These are phyloP conservation scores for Atherinosoma microstoma DNA, from an alignment of 2,797 vertebrate species.

Conservation along the genomic window DNA sequence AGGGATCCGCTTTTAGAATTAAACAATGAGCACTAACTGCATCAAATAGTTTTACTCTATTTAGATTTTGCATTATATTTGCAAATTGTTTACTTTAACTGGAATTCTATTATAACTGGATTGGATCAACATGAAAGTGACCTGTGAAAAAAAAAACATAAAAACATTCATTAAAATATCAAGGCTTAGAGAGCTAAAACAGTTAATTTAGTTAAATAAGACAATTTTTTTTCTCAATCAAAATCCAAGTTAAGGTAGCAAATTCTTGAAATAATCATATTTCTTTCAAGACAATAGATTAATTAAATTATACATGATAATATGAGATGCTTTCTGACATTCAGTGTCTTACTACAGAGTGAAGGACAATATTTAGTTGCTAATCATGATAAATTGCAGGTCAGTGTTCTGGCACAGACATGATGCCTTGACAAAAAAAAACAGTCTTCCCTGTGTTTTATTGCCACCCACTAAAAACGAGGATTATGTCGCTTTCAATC, in stretches of 20 bases:
- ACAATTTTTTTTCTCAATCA: too few species aligned
- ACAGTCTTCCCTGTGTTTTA: constrained; percentile 15
- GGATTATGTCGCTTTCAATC: neutral
- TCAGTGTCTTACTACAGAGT: constrained; percentile 1
- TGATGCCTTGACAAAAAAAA: constrained; percentile 13
- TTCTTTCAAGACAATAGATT: neutral
- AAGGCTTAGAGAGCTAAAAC: neutral
- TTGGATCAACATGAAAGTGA: neutral
- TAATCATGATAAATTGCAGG: constrained; percentile 24
- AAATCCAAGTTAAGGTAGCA: neutral
- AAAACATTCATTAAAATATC: neutral
- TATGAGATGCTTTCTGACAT: constrained; percentile 2
- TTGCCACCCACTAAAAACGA: neutral
- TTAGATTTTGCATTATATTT: neutral
- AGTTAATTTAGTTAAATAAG: neutral
- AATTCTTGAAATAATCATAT: neutral
- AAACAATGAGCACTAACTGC: neutral
- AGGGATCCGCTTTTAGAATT: too few species aligned
- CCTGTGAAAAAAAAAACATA: neutral
- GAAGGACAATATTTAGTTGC: constrained; percentile 21
- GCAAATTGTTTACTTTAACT: neutral
- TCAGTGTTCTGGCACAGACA: constrained; percentile 32
- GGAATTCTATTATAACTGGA: neutral
- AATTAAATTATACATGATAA: constrained; percentile 14
- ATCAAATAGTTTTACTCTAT: neutral